These are phyloP conservation scores for Catharus bicknelli DNA, from an alignment of 2,113 vertebrate species.

Conservation along the genomic window DNA sequence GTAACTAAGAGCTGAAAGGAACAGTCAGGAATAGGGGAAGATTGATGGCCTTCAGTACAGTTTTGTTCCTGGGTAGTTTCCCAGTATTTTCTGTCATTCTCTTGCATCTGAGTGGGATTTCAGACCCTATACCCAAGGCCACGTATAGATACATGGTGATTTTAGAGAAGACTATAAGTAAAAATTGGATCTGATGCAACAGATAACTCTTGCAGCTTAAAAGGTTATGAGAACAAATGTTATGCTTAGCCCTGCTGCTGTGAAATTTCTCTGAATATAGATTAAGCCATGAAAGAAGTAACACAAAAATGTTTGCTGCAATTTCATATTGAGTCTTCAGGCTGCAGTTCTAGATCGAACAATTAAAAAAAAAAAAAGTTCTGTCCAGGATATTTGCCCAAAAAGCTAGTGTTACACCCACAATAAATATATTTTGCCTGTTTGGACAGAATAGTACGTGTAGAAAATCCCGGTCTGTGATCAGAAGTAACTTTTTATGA, in stretches of 20 bases:
- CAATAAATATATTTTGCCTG: background rate
- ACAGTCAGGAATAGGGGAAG: background rate
- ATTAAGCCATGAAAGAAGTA: background rate
- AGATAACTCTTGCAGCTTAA: background rate
- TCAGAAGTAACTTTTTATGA: background rate
- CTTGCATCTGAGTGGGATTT: background rate
- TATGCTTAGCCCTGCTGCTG: background rate
- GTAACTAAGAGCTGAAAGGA: conserved; percentile 18
- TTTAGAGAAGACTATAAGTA: background rate
- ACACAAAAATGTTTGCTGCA: background rate
- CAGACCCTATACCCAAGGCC: background rate
- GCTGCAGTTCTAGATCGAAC: background rate
- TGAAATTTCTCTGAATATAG: background rate
- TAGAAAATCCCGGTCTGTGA: background rate
- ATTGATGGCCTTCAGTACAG: conserved; percentile 24
- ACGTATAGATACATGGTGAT: accelerated
- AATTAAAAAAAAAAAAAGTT: background rate
- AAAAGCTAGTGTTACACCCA: background rate
- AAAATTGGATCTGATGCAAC: background rate
- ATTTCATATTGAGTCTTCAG: background rate
- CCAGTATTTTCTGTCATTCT: background rate
- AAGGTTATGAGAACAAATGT: background rate
- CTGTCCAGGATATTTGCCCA: background rate
- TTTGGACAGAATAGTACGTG: background rate
- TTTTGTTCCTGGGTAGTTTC: conserved; percentile 3